phyloP scores from a whole-genome alignment of 2,888 invertebrate genomes.

The Metellina segmentata region DNA sequence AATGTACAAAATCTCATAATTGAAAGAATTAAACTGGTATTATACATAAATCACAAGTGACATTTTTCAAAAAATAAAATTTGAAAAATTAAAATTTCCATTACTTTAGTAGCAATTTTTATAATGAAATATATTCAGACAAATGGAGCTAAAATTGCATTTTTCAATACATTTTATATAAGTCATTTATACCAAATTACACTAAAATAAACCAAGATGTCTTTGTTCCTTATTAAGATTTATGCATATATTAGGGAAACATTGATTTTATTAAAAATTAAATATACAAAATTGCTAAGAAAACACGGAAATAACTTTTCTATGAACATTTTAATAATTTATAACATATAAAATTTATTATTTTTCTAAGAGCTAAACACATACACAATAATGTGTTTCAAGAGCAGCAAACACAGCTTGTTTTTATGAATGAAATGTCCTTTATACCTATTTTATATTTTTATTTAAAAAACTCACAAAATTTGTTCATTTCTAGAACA shows the following conservation, averaged over 20 bases:
- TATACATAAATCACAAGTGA: no score
- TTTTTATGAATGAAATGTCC: conserved; percentile 17
- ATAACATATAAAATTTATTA: conserved; percentile 66
- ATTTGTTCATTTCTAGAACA: conserved; percentile 68
- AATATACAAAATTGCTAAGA: background rate
- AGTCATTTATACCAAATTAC: no score
- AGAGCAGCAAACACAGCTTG: conserved; percentile 59
- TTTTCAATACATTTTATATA: no score
- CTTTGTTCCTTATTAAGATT: background rate
- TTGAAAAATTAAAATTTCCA: no score
- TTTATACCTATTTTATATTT: conserved; percentile 38
- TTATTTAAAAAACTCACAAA: conserved; percentile 45
- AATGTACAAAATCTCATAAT: no score
- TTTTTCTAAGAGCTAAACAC: conserved; percentile 69
- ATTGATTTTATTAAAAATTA: background rate
- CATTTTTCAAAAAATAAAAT: no score
- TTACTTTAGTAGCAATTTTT: no score
- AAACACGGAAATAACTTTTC: conserved; percentile 3
- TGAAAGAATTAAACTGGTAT: no score
- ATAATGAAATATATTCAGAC: no score
- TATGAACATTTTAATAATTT: conserved; percentile 48
- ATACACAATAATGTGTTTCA: conserved; percentile 67
- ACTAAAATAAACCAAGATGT: no score
- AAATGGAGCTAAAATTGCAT: no score
- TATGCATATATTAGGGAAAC: background rate